Evolutionary conservation across 2,888 invertebrate genomes (phyloP), one percentile per base, ranked within the genome.

Genomic region (Coleophora deauratella): DNA sequence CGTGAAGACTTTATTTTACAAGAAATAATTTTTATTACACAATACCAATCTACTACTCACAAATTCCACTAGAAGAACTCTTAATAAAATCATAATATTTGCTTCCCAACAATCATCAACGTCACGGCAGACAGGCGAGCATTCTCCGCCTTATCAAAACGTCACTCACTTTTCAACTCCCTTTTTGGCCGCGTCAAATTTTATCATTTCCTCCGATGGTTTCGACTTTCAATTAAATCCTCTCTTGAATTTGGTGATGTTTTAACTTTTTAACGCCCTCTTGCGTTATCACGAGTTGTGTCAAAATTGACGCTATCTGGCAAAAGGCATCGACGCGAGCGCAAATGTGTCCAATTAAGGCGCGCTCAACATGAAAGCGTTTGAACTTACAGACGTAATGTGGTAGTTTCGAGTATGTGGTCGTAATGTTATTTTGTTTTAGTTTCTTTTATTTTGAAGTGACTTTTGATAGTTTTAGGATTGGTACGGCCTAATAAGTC

Each of bases 271-370:
- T 65, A 61, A 66, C 73, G 70, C 70, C 74, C 71, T 70, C 73
- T 72, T 75, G 71, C 63, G 66, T 75, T 80, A 81, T 81, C 81
- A 66, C 63, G 67, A 72, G 66, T 69, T 65, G 69, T 62, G 74
- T 72, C 75, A 71, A 62, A 65, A 69, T 57, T 73, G 80, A 77
- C 80, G 61, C 58, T 79, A 80, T 80, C 78, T 57, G 57, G 52
- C 63, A 57, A 66, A 68, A 70, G 57, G 64, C 66, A 71, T 73
- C 66, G 63, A 62, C 59, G 3, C 21, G 21, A 21, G 21, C 21
- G 63, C 68, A 66, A 79, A 73, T 73, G 74, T 65, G 64, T 70
- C 69, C 70, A 73, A 73, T 73, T 74, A 72, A 55, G 59, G 54
- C 45, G 50, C 36, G 28, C 35, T 21, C 35, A 30, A 32, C 42